Evolutionary conservation across 2,888 invertebrate species (phyloP), one percentile per base, ranked within the genome.

Genomic region (Lycophotia porphyrea): DNA sequence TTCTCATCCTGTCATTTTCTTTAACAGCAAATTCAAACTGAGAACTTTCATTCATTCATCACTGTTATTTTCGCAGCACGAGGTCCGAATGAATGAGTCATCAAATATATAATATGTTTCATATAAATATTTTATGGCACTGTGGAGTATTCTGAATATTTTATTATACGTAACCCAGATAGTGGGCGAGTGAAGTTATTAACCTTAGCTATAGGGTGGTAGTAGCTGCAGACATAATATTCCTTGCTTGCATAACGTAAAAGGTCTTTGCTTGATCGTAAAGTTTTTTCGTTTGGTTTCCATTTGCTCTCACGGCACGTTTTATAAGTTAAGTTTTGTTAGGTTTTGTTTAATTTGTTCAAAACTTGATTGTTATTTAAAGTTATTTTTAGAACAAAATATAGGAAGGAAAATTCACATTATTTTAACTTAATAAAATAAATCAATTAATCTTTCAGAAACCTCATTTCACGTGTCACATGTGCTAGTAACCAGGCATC

Each of bases 171-270:
- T 71, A 63, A 67, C 67, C 60, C 11, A 60, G 60, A 60, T 73
- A 63, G 71, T 64, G 47, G 60, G 58, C 60, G 55, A 71, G 63
- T 73, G 55, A 60, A 68, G 68, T 65, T 71, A 84, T 84, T 78
- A 68, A n/a, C 39, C 44, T 7, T 7, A 49, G 36, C 64, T 76
- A 78, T 36, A 64, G 80, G 79, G 74, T 78, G 74, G 60, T 66
- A 84, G 85, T 84, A 84, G 85, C 83, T 84, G 84, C 85, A 88
- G 87, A 87, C 88, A 88, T 88, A 88, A 90, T 88, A 90, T 83
- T 88, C 86, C 83, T 84, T 66, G 88, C 89, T 91, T 89, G 88
- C 91, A 90, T 89, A 89, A 90, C 88, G 81, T 84, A 75, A 89
- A 91, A 90, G 90, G 89, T 89, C 88, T 88, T 88, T 85, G 88